These are phyloP conservation scores for Macrosoma leucophasiata DNA, from an alignment of 2,888 invertebrate species.

Conservation along the genomic window DNA sequence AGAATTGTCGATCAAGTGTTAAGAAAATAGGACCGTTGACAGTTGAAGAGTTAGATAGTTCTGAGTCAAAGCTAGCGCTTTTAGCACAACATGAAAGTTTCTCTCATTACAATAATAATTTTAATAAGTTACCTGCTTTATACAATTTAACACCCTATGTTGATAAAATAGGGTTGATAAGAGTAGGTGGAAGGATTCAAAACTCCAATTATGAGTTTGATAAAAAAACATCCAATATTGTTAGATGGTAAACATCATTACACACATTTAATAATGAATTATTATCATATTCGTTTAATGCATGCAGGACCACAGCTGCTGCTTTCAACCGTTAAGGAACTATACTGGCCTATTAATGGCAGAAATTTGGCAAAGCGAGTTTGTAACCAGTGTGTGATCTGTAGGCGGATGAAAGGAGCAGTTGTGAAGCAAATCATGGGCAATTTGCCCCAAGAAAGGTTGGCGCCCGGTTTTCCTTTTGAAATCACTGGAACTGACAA, in stretches of 20 bases:
- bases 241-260: constrained; percentile 1
- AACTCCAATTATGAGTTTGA: constrained; percentile 1
- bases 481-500: constrained; percentile 1
- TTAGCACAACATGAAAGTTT: constrained; percentile 3
- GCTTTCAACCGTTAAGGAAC: not conserved
- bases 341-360: not conserved
- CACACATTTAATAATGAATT: constrained; percentile 1
- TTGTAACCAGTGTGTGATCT: constrained; percentile 1
- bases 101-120: constrained; percentile 1
- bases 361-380: not conserved
- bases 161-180: not conserved
- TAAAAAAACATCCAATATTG: constrained; percentile 1
- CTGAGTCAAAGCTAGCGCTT: constrained; percentile 1
- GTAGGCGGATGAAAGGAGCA: constrained; percentile 3
- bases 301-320: constrained; percentile 1
- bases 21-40: not conserved
- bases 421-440: constrained; percentile 3
- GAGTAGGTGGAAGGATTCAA: not conserved
- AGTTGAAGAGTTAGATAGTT: not conserved
- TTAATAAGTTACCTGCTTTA: constrained; percentile 1
- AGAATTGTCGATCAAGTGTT: not conserved
- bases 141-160: constrained; percentile 1
- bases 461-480: constrained; percentile 1
- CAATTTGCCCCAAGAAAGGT: not conserved
- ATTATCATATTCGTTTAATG: constrained; percentile 1